Evolutionary conservation across 2,113 vertebrate species (phyloP).

Genomic region (Mesitornis unicolor): DNA sequence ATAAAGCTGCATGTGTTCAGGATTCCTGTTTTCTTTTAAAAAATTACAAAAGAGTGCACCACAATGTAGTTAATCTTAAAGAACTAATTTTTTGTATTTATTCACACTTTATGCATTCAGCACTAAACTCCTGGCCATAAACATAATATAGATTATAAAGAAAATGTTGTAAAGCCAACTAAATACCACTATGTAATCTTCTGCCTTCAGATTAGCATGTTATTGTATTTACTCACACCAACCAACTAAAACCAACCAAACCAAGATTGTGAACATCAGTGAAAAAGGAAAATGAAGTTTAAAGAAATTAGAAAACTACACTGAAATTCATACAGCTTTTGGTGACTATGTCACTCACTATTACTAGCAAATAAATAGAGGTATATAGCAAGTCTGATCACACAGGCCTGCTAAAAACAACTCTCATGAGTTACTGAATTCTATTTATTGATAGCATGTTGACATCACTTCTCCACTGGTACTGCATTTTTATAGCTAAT

Average conservation of each 20-base stretch:
- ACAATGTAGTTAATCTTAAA: not conserved
- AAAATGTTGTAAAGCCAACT: not conserved
- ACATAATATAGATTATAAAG: not conserved
- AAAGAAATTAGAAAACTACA: not conserved
- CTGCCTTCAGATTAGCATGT: not conserved
- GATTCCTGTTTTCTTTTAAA: not conserved
- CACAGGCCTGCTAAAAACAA: not conserved
- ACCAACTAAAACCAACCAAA: not conserved
- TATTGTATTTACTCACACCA: not conserved
- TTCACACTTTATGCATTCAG: not conserved
- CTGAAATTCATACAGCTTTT: not conserved
- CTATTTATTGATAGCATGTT: not conserved
- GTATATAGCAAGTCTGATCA: not conserved
- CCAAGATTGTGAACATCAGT: not conserved
- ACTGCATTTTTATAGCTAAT: not conserved
- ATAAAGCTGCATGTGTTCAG: not conserved
- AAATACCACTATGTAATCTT: not conserved
- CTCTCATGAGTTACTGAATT: not conserved
- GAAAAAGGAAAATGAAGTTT: not conserved
- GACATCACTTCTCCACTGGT: not conserved
- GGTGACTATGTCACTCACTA: not conserved
- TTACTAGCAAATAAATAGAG: not conserved
- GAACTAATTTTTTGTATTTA: not conserved
- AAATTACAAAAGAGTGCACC: not conserved
- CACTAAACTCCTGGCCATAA: not conserved